Conservation (phyloP, 2,797 vertebrate genomes). For the Poeciliopsis infans region DNA sequence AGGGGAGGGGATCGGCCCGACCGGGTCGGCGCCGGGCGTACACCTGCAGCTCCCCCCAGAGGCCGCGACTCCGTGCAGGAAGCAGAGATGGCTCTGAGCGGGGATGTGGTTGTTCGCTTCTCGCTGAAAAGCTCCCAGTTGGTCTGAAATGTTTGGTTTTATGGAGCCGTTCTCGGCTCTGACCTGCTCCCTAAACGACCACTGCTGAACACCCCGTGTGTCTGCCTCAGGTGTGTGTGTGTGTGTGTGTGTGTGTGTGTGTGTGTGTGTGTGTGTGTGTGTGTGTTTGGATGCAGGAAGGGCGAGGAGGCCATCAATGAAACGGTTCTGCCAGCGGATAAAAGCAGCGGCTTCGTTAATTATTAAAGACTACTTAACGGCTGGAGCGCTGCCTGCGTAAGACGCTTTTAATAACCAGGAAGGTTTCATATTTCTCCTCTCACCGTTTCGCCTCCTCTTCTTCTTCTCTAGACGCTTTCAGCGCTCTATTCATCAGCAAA, state of each 20-base stretch:
- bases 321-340: slow-evolving; percentile 56
- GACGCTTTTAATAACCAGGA: slow-evolving; percentile 77
- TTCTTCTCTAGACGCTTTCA: slow-evolving; percentile 50
- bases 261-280: slow-evolving; percentile 15
- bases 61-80: slow-evolving; percentile 13
- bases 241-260: slow-evolving; percentile 16
- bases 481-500: slow-evolving; percentile 60
- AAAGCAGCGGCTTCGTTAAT: slow-evolving; percentile 68
- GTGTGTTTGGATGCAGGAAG: slow-evolving; percentile 41
- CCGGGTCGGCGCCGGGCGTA: slow-evolving; percentile 10
- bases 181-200: slow-evolving; percentile 43
- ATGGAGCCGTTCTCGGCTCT: slow-evolving; percentile 39
- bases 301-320: slow-evolving; percentile 22
- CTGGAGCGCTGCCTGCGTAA: slow-evolving; percentile 69
- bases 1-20: slow-evolving; percentile 21
- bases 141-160: slow-evolving; percentile 43
- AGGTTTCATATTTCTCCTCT: slow-evolving; percentile 69
- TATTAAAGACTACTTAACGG: slow-evolving; percentile 79
- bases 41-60: slow-evolving; percentile 65
- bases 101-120: slow-evolving; percentile 30
- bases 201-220: slow-evolving; percentile 39
- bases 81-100: background rate
- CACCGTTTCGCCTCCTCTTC: slow-evolving; percentile 27
- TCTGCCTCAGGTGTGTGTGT: slow-evolving; percentile 5
- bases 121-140: slow-evolving; percentile 28